Evolutionary conservation across 2,113 vertebrate genomes (phyloP).

Genomic region (Sphyrna mokarran): DNA sequence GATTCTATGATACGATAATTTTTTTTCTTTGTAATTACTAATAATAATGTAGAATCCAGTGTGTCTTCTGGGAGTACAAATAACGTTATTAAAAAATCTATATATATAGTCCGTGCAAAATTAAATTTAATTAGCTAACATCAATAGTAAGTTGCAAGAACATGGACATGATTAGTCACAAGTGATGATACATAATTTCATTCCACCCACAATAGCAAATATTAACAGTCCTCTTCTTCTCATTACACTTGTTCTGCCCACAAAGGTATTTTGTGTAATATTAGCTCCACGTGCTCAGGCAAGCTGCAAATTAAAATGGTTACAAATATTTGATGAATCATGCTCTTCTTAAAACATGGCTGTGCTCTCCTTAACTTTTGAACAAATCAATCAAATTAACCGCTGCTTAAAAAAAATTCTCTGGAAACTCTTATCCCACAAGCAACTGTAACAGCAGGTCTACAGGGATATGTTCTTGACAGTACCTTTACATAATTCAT

Average conservation of each 20-base stretch:
- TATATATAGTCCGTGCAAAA: background rate
- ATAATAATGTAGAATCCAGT: too few species aligned
- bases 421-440: background rate
- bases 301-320: background rate
- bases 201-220: background rate
- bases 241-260: background rate
- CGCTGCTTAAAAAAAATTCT: background rate
- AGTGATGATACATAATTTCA: background rate
- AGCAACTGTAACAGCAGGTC: background rate
- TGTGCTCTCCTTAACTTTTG: slow-evolving; percentile 4
- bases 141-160: background rate
- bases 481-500: slow-evolving; percentile 29
- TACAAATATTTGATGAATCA: slow-evolving; percentile 11
- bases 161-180: background rate
- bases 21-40: background rate
- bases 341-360: background rate
- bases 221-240: background rate
- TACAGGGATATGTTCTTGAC: background rate
- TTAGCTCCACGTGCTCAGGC: background rate
- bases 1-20: background rate
- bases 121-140: background rate
- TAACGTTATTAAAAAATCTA: background rate
- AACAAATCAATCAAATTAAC: slow-evolving; percentile 31
- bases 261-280: background rate
- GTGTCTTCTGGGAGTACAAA: background rate